Evolutionary conservation across 2,888 invertebrate genomes (phyloP).

Genomic region (Gerris lacustris): DNA sequence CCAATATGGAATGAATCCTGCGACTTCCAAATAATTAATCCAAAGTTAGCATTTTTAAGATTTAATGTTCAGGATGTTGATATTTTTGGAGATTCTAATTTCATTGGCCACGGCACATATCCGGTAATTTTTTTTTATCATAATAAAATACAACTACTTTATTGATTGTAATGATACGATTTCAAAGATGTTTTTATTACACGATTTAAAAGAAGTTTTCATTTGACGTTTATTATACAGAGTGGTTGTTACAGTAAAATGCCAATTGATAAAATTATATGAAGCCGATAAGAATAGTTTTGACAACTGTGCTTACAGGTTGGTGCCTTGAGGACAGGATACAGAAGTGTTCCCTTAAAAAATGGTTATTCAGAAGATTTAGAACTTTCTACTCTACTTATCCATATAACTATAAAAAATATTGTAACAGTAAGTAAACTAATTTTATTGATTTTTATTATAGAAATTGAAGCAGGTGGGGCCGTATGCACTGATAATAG

Average conservation of each 20-base stretch:
- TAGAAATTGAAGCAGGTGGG: background rate
- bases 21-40: conserved; percentile 68
- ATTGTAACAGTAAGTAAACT: conserved; percentile 30
- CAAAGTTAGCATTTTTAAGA: conserved; percentile 68
- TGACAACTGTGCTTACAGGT: conserved; percentile 39
- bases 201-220: too few relatives aligned
- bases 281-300: too few relatives aligned
- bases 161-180: too few relatives aligned
- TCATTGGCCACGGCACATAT: conserved; percentile 90
- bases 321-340: conserved; percentile 68
- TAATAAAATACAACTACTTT: too few relatives aligned
- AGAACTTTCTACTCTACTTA: conserved; percentile 77
- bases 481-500: too few relatives aligned
- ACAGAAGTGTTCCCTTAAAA: conserved; percentile 76
- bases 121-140: conserved; percentile 47
- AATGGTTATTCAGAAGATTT: conserved; percentile 87
- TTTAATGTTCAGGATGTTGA: conserved; percentile 91
- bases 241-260: too few relatives aligned
- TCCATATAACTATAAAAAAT: conserved; percentile 58
- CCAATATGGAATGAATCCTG: conserved; percentile 82
- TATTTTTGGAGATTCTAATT: conserved; percentile 92
- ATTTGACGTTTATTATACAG: too few relatives aligned
- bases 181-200: too few relatives aligned
- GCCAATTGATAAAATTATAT: too few relatives aligned
- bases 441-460: background rate